phyloP scores from a whole-genome alignment of 92 coral and sea anemone species.

The Chrysogorgia sp. region DNA sequence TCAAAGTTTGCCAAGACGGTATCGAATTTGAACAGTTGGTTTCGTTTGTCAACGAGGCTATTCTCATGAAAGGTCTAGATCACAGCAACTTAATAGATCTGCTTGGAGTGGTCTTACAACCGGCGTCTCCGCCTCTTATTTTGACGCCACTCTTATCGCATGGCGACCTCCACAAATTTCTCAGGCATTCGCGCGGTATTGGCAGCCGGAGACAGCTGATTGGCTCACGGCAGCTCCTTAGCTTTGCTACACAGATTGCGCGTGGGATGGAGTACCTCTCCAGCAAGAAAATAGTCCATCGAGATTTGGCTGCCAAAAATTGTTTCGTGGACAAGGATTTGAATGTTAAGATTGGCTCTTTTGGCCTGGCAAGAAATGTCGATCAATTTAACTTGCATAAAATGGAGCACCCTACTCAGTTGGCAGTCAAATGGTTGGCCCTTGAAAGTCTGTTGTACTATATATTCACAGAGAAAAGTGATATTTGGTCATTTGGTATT shows the following conservation, averaged over 20 bases:
- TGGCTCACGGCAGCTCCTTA: constrained; percentile 32
- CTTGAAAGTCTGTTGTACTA: constrained; percentile 35
- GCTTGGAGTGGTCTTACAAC: constrained; percentile 32
- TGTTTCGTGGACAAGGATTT: constrained; percentile 26
- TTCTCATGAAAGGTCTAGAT: constrained; percentile 8
- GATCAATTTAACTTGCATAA: constrained; percentile 23
- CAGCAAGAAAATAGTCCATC: constrained; percentile 41
- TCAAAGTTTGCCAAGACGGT: constrained; percentile 32
- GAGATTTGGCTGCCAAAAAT: constrained; percentile 42
- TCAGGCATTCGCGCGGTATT: constrained; percentile 41
- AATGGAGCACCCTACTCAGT: constrained; percentile 30
- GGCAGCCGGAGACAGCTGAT: constrained; percentile 39
- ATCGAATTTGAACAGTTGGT: constrained; percentile 32
- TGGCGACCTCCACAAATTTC: constrained; percentile 37
- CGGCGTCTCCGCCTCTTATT: constrained; percentile 17
- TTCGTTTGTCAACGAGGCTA: constrained; percentile 29
- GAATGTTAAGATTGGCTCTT: constrained; percentile 32
- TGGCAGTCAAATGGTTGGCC: constrained; percentile 43
- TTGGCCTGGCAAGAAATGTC: constrained; percentile 34
- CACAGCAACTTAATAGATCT: constrained; percentile 17
- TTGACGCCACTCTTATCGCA: constrained; percentile 26
- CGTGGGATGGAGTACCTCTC: constrained; percentile 44
- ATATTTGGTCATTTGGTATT: constrained; percentile 43
- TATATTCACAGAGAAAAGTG: constrained; percentile 39
- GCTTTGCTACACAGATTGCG: constrained; percentile 29